Evolutionary conservation across 2,797 vertebrate genomes (phyloP), one percentile per base, ranked within the genome.

Genomic region (Tympanoctomys barrerae): DNA sequence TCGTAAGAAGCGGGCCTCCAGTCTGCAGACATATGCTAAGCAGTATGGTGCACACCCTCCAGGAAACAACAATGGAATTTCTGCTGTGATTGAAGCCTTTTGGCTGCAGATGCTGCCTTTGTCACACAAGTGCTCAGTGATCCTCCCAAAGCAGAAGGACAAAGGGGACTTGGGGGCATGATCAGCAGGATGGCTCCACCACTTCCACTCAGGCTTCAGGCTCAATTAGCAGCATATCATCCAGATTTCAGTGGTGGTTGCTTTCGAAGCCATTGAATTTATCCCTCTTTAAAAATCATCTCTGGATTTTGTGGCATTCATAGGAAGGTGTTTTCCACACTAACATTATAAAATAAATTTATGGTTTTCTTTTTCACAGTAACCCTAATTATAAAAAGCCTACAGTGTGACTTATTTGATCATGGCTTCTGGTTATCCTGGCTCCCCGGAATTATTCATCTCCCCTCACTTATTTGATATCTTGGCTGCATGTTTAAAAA

Each of bases 361-460:
- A 19, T 61, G 9, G 9, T 66, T 96, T 89, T 85, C 31, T 93
- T 95, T 96, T 84, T 81, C 64, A 77, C 31, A 59, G 46, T 89
- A 73, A 39, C 81, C 79, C 59, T 62, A 77, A 95, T 75, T 81
- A 96, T 9, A 39, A 94, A 83, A 42, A 82, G 70, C 6, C 11
- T 91, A 78, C 46, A 70, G 42, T 39, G 61, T n/a, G 13, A 85
- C 88, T 93, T 89, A 46, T 80, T 93, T 49, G 78, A 87, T 75
- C 36, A 52, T 59, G n/a, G 86, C 31, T 96, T 91, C 85, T 96
- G 21, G 31, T 91, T 94, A 86, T 36, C 31, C 57, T 88, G 54
- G 77, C 12, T 14, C 54, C 61, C 10, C 7, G 28, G 54, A 87
- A 88, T 66, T 52, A 57, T 66, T 13, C 26, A 36, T 52, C 62